Conservation (phyloP, 2,888 invertebrate species). For the Drosophila tripunctata region DNA sequence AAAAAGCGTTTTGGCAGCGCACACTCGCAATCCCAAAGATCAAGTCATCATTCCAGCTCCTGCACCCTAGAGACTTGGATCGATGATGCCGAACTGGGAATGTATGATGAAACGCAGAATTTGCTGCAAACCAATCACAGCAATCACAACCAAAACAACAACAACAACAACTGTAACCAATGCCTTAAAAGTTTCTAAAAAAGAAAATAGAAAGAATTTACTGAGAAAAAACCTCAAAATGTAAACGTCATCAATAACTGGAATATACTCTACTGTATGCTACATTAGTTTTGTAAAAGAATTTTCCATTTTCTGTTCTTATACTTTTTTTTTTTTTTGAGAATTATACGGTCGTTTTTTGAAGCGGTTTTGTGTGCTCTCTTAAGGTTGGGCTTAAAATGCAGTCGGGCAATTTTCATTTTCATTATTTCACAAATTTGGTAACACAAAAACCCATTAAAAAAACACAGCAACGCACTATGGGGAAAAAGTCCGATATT, state of each 20-base stretch:
- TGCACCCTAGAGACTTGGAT: conserved; percentile 84
- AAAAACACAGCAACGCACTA: no score
- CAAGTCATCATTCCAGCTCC: conserved; percentile 83
- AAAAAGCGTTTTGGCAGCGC: conserved; percentile 56
- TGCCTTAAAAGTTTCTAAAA: conserved; percentile 79
- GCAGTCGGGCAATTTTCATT: no score
- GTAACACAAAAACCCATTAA: neutral
- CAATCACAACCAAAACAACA: conserved; percentile 27
- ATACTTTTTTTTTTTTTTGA: conserved; percentile 22
- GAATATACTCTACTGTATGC: conserved; percentile 8
- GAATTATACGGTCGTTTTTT: conserved; percentile 52
- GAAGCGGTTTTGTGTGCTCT: no score
- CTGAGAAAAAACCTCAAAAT: conserved; percentile 2
- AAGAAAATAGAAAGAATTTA: conserved; percentile 13
- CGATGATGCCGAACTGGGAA: conserved; percentile 78
- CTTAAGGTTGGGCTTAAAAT: no score
- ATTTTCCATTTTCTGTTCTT: conserved; percentile 32
- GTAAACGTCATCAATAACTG: conserved; percentile 8
- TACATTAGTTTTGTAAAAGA: conserved; percentile 13
- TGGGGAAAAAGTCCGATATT: no score
- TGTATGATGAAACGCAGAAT: conserved; percentile 53
- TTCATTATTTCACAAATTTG: neutral
- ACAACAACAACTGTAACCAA: conserved; percentile 55
- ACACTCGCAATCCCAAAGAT: conserved; percentile 67
- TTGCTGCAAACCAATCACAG: conserved; percentile 37